Evolutionary conservation across 2,113 vertebrate species (phyloP), one percentile per base, ranked within the genome.

Genomic region (Grantiella picta): DNA sequence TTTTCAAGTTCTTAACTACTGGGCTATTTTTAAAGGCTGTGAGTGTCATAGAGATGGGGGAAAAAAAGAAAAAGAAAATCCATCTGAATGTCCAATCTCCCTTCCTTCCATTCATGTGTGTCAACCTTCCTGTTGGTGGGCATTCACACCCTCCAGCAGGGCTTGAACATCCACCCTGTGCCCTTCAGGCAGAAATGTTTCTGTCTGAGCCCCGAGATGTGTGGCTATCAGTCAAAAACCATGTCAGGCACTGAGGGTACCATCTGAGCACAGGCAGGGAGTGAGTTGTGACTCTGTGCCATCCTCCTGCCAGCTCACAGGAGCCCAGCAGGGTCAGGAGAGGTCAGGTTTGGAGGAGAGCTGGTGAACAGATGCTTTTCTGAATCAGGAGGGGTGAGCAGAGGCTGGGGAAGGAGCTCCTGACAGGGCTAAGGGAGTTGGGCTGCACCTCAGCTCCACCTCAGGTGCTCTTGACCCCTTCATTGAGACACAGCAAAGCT

Each of bases 391-490:
- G 49, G 10, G 35, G 18, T 25, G n/a, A 45, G 9, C 8, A 7
- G 38, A 61, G 11, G 7, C 18, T 75, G 77, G 15, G 29, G 36
- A 92, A 59, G 63, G 54, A 80, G 49, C 13, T 79, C 7, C 38
- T 65, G 78, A 29, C 7, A 18, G 22, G 38, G 57, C 29, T 3
- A 35, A 9, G 22, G 54, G 33, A 50, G 31, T 10, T 19, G 50
- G 22, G 72, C 19, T 81, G n/a, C 17, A 3, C 53, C 49, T 5
- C 2, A 80, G 27, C 35, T 6, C 40, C 49, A 18, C 0, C 0
- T 17, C 21, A 11, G 40, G 6, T 50, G 10, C 29, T 84, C 52
- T 60, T 50, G 60, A 36, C 6, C 15, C 16, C 27, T 82, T 47
- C 2, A 5, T 2, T 0, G 3, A 80, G 24, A 44, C 38, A 14